A percentile compares a stretch with the other conserved stretches of the same genome.
phyloP scores from a whole-genome alignment of 2,113 vertebrate genomes.

The Corythoichthys intestinalis region DNA sequence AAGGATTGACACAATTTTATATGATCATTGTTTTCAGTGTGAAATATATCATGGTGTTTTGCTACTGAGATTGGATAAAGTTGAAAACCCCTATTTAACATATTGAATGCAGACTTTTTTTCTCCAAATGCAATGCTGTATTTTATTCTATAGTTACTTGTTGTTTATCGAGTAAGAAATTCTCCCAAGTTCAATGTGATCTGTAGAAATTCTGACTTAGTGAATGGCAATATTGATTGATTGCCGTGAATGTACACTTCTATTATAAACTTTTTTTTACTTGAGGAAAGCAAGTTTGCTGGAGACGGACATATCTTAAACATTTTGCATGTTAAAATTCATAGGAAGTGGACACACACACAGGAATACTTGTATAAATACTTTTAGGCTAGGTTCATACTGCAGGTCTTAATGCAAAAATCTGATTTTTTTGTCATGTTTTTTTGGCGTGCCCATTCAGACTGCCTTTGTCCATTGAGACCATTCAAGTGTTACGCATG shows the following conservation, averaged over 20 bases:
- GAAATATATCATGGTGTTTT: background rate
- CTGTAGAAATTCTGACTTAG: background rate
- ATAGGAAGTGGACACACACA: background rate
- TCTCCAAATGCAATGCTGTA: background rate
- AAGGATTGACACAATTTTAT: background rate
- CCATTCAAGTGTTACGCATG: no score
- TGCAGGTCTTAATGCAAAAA: no score
- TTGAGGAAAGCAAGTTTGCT: background rate
- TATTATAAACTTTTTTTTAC: background rate
- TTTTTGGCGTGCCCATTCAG: no score
- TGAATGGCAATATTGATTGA: background rate
- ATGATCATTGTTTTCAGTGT: background rate
- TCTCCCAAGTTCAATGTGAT: background rate
- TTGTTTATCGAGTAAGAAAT: background rate
- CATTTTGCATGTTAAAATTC: background rate
- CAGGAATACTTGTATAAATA: background rate
- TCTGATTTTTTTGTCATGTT: no score
- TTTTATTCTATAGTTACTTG: background rate
- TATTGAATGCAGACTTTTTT: background rate
- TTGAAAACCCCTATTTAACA: background rate
- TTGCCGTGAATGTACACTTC: background rate
- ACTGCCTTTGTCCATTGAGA: no score
- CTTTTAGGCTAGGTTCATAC: no score
- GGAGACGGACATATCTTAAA: background rate
- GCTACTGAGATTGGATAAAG: background rate